Conservation (phyloP, 2,113 vertebrate genomes). For the Oncorhynchus keta region DNA sequence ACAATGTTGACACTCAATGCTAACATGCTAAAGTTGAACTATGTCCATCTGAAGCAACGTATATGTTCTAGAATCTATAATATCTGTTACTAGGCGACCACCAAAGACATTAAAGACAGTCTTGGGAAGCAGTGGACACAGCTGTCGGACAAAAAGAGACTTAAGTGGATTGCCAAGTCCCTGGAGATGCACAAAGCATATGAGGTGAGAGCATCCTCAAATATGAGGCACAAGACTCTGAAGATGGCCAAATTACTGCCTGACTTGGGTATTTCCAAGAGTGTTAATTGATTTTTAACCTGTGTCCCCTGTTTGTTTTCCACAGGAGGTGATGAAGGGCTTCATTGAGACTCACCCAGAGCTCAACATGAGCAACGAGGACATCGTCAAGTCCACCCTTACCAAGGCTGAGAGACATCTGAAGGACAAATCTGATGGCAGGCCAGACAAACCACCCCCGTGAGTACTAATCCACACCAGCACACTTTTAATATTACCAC, state of each 20-base stretch:
- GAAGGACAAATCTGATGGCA: slow-evolving; percentile 96
- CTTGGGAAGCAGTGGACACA: slow-evolving; percentile 98
- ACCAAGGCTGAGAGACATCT: slow-evolving; percentile 97
- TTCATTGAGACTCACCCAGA: slow-evolving; percentile 97
- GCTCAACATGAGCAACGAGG: slow-evolving; percentile 92
- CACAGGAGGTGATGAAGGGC: slow-evolving; percentile 86
- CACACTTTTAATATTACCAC: background rate
- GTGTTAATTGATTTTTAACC: background rate
- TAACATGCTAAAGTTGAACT: slow-evolving; percentile 67
- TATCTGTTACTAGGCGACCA: slow-evolving; percentile 85
- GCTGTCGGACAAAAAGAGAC: slow-evolving; percentile 97
- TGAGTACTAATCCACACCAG: slow-evolving; percentile 66
- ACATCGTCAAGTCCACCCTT: slow-evolving; percentile 89
- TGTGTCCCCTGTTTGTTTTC: background rate
- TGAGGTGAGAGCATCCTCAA: slow-evolving; percentile 78
- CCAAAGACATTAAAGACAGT: slow-evolving; percentile 97
- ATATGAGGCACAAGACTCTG: slow-evolving; percentile 72
- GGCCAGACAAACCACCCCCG: slow-evolving; percentile 96
- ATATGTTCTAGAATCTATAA: slow-evolving; percentile 45
- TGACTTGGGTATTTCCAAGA: background rate
- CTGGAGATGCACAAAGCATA: slow-evolving; percentile 95
- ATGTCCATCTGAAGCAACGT: background rate
- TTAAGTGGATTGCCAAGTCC: slow-evolving; percentile 98
- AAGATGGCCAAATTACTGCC: background rate
- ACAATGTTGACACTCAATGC: background rate